These are phyloP conservation scores for Onychomys arenicola DNA, from an alignment of 2,797 vertebrate genomes.

Conservation along the genomic window DNA sequence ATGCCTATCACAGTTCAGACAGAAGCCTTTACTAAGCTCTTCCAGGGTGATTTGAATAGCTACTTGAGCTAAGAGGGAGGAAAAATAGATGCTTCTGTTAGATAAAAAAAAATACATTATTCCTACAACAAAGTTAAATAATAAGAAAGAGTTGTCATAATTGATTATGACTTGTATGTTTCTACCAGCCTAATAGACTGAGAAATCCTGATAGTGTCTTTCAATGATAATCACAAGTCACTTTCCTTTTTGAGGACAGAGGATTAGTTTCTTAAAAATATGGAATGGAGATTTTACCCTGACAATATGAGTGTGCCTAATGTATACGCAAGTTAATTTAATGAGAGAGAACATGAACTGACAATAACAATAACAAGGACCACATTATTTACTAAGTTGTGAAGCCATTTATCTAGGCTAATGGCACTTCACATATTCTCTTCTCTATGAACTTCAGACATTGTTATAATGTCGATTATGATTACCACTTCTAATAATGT, in stretches of 20 bases:
- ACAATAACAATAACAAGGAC: not conserved
- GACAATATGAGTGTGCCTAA: not conserved
- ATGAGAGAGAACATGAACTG: not conserved
- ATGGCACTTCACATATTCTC: not conserved
- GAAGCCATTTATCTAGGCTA: not conserved
- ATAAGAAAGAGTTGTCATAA: not conserved
- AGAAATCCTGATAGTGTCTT: not conserved
- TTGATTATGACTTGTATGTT: too few species aligned
- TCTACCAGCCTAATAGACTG: not conserved
- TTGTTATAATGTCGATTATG: not conserved
- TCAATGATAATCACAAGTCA: not conserved
- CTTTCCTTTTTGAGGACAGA: accelerated
- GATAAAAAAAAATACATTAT: not conserved
- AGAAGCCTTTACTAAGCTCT: not conserved
- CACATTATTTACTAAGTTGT: not conserved
- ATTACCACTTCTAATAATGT: not conserved
- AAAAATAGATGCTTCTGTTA: accelerated
- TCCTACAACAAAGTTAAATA: not conserved
- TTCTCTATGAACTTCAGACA: not conserved
- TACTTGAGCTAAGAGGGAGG: not conserved
- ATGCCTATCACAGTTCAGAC: not conserved
- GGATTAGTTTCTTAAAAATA: not conserved
- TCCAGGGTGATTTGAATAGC: not conserved
- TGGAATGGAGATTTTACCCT: not conserved
- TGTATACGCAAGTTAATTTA: not conserved